Conservation (phyloP, 2,797 vertebrate genomes). For the Brachyrhaphis roseni region DNA sequence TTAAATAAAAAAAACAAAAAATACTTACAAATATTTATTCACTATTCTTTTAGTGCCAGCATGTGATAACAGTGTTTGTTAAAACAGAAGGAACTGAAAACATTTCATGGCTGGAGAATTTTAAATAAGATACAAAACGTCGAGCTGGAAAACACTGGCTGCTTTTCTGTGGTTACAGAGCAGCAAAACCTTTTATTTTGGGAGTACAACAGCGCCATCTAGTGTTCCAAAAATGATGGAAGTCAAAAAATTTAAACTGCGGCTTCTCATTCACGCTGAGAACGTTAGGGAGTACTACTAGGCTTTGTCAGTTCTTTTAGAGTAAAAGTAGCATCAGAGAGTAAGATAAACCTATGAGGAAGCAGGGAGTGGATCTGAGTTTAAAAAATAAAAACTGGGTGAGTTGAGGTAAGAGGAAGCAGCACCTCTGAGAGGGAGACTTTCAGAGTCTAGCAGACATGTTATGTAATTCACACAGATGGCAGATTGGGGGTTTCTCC, state of each 20-base stretch:
- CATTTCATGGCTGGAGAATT: conserved; percentile 5
- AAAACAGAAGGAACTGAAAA: conserved; percentile 9
- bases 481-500: conserved; percentile 40
- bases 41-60: not conserved
- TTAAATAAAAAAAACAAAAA: not conserved
- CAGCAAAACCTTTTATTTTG: conserved; percentile 12
- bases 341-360: conserved; percentile 33
- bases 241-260: conserved; percentile 13
- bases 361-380: conserved; percentile 30
- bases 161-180: conserved; percentile 5
- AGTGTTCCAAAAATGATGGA: conserved; percentile 34
- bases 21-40: not conserved
- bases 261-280: conserved; percentile 5
- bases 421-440: conserved; percentile 35
- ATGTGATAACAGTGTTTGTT: conserved; percentile 18
- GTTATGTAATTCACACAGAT: conserved; percentile 58
- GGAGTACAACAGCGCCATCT: conserved; percentile 63
- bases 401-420: conserved; percentile 54
- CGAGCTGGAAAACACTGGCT: conserved; percentile 16
- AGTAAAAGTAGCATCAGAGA: conserved; percentile 55
- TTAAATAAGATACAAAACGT: conserved; percentile 16
- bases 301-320: conserved; percentile 33
- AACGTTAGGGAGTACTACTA: conserved; percentile 43
- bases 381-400: conserved; percentile 36
- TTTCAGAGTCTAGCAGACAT: conserved; percentile 44